Evolutionary conservation across 2,888 invertebrate species (phyloP).

Genomic region (Heteromyza rotundicornis): DNA sequence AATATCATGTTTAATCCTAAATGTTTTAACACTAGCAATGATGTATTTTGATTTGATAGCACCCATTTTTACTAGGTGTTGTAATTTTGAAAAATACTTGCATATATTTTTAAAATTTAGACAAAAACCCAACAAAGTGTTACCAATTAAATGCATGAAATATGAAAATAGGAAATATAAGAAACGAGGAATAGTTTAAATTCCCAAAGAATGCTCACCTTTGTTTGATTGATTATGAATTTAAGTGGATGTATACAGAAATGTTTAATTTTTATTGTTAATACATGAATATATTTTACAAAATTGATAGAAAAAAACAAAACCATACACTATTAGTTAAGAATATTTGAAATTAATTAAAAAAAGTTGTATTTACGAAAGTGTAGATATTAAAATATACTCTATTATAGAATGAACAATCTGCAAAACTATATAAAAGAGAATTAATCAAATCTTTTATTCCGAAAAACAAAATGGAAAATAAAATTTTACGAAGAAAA

Average conservation of each 20-base stretch:
- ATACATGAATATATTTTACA: too few species aligned
- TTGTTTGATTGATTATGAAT: neutral
- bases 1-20: too few species aligned
- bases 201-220: neutral
- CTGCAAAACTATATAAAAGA: neutral
- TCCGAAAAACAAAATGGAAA: too few species aligned
- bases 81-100: constrained; percentile 5
- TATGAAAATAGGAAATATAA: too few species aligned
- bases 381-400: neutral
- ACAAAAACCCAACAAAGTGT: too few species aligned
- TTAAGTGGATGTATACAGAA: neutral
- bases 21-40: constrained; percentile 45
- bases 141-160: neutral
- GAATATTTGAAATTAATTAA: neutral
- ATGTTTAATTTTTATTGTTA: too few species aligned
- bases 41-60: constrained; percentile 41
- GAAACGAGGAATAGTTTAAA: too few species aligned
- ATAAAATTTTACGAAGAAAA: too few species aligned
- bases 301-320: neutral
- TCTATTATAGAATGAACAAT: neutral
- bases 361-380: neutral
- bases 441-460: neutral
- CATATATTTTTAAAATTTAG: constrained; percentile 3
- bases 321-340: neutral
- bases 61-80: constrained; percentile 17